Evolutionary conservation across 2,888 invertebrate species (phyloP).

Genomic region (Coremacera marginata): DNA sequence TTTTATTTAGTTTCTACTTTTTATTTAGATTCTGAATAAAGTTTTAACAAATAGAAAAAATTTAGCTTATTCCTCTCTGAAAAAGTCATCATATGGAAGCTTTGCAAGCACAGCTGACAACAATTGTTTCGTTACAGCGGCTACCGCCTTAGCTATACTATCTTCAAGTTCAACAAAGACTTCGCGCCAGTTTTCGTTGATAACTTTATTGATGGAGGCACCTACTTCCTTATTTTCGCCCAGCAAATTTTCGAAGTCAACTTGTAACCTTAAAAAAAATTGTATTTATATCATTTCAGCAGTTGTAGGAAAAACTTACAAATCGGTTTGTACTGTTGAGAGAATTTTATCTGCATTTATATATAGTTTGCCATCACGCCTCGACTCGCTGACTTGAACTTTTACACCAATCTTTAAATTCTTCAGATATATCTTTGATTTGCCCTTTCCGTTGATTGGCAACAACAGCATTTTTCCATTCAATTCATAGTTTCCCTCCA

Average conservation of each 20-base stretch:
- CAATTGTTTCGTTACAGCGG: slow-evolving; percentile 45
- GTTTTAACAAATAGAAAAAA: no score
- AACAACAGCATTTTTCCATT: slow-evolving; percentile 65
- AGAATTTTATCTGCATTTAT: slow-evolving; percentile 49
- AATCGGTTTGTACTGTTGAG: slow-evolving; percentile 48
- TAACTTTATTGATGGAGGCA: slow-evolving; percentile 53
- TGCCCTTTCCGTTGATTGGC: slow-evolving; percentile 64
- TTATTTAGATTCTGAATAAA: no score
- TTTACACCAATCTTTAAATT: slow-evolving; percentile 49
- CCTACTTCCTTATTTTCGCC: slow-evolving; percentile 53
- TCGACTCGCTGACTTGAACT: slow-evolving; percentile 41
- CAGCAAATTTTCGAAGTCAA: slow-evolving; percentile 56
- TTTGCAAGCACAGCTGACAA: slow-evolving; percentile 46
- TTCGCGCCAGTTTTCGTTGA: slow-evolving; percentile 60
- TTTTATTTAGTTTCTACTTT: no score
- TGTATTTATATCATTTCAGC: neutral
- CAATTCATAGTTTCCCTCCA: slow-evolving; percentile 61
- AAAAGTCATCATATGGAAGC: slow-evolving; percentile 58
- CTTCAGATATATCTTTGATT: slow-evolving; percentile 52
- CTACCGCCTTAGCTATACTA: slow-evolving; percentile 53
- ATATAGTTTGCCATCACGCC: slow-evolving; percentile 47
- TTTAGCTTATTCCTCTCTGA: slow-evolving; percentile 33
- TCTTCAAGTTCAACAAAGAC: slow-evolving; percentile 56
- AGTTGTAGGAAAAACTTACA: slow-evolving; percentile 46
- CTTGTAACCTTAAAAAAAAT: slow-evolving; percentile 49